Base-by-base conservation (phyloP, 2,113 vertebrate genomes). In the Trichomycterus rosablanca region DNA sequence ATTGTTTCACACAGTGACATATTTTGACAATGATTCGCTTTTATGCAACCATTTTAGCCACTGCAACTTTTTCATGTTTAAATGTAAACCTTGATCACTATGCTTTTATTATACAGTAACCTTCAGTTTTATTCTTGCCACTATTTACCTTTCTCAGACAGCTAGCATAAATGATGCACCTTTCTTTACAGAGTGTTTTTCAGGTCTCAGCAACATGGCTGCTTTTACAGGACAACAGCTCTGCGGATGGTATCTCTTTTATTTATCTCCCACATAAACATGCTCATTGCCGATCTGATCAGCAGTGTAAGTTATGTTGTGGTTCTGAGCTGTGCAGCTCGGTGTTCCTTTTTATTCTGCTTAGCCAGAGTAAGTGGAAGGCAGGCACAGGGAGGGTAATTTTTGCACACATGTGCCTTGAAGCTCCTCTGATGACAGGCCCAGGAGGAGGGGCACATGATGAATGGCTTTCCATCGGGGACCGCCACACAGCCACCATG, bases 321-420 rank as follows among this genome's bases (percentile, higher is more conserved):
- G 63, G 49, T 66, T 35, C 19, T 54, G 54, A 52, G 68, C 68
- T 22, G 45, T 61, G 51, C 28, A 71, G 80, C 76, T 81, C 69
- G 73, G 57, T 59, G 71, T 74, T 73, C 63, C 71, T 79, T 65
- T 77, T 74, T 81, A 74, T 83, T 76, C 71, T 70, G 76, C 59
- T 66, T 73, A 66, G 73, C 71, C 70, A 63, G 70, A 63, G 42
- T 42, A 60, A 73, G 66, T 30, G 45, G 67, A 70, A 70, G 75
- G 78, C 75, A 64, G 74, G 68, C 61, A 63, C 75, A 64, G 74
- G 67, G 59, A 63, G 54, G 68, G 81, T 86, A 84, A 88, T 86
- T 84, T 83, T 86, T 82, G 83, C 85, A 80, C 84, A 88, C 85
- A 87, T 88, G 83, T 85, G 84, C 81, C 83, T 83, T 83, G 79